phyloP scores from a whole-genome alignment of 2,888 invertebrate species.

The Netelia virgata region DNA sequence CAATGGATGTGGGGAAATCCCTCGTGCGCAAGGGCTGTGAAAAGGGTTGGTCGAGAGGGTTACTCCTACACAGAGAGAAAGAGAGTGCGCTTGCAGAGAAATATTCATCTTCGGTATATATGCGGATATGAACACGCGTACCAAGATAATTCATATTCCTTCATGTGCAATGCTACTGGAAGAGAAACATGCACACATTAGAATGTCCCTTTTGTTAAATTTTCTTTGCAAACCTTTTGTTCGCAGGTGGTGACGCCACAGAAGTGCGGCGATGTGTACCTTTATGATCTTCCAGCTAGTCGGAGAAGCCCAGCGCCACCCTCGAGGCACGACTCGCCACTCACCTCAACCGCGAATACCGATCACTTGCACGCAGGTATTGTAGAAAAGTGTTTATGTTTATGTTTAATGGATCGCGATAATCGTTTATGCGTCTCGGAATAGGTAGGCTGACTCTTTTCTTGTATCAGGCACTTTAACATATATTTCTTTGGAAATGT shows the following conservation, averaged over 20 bases:
- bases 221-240: constrained; percentile 6
- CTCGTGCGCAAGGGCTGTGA: constrained; percentile 56
- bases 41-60: constrained; percentile 59
- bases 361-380: constrained; percentile 81
- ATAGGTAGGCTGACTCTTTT: no score
- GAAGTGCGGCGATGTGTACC: constrained; percentile 90
- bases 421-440: no score
- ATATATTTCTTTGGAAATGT: no score
- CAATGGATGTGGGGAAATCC: constrained; percentile 60
- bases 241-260: constrained; percentile 90
- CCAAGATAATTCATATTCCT: constrained; percentile 31
- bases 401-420: neutral
- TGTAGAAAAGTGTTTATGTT: neutral
- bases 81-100: constrained; percentile 27
- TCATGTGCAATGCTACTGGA: constrained; percentile 10
- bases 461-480: no score
- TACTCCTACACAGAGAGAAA: constrained; percentile 14
- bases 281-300: constrained; percentile 88
- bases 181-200: constrained; percentile 5
- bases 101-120: constrained; percentile 2
- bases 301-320: constrained; percentile 82
- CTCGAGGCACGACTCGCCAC: constrained; percentile 81
- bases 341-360: constrained; percentile 78
- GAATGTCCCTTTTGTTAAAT: constrained; percentile 26
- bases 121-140: constrained; percentile 3